Evolutionary conservation across 1,140 invertebrate species (phyloP), one percentile per base, ranked within the genome.

Genomic region (Panagrolaimus sp.): DNA sequence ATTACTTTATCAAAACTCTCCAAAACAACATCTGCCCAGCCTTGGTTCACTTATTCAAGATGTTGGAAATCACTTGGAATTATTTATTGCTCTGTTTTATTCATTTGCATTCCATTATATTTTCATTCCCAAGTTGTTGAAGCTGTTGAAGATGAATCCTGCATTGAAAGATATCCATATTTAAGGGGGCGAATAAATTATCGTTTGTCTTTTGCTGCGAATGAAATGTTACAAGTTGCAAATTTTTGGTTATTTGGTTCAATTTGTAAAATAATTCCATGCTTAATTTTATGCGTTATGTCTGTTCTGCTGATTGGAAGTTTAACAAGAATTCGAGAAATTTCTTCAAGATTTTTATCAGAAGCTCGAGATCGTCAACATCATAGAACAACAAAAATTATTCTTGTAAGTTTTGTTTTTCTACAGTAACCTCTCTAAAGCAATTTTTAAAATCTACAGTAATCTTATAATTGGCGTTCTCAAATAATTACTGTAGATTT

Each of bases 191-290:
- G 9, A 26, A 44, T 46, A 15, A 47, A 44, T 17, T 73, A 73
- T 64, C 63, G 58, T 21, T 64, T 66, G 9, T 32, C 26, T 21
- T 71, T 64, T 44, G 71, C 66, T 2, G 26, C 46, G 1, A 67
- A 75, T 48, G 46, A 69, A 55, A 21, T 38, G 17, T 62, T 78
- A 1, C 62, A 63, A 26, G 44, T 48, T 14, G 21, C 80, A 43
- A 78, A 79, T 63, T 78, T 78, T 64, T 78, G 77, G 77, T 62
- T 79, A 14, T 78, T 78, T 63, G 72, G 76, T 28, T 65, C 69
- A 14, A 58, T 68, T 24, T 77, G 68, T 21, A 78, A 78, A 52
- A 48, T 78, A n/a, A 70, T 73, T 52, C 77, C 77, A 38, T 78
- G 74, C 38, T 63, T 73, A 7, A 64, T 78, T 26, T 66, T 78